Base-by-base conservation (phyloP, 2,888 invertebrate genomes). In the Noctua pronuba region DNA sequence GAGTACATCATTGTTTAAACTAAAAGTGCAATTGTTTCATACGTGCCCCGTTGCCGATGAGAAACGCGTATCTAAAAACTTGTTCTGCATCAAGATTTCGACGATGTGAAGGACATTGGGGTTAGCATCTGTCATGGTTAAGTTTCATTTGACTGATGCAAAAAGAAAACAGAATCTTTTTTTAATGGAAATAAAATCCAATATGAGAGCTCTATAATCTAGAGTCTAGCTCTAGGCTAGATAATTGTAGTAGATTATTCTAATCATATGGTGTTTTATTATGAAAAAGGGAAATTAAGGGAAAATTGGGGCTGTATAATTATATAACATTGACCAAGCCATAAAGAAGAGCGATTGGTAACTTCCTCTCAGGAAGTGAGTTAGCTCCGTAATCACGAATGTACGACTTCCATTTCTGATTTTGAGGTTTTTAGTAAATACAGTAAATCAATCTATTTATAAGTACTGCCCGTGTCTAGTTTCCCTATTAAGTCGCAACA, bases 331-430 rank as follows among this genome's bases (percentile, higher is more conserved):
- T 84, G 79, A 86, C 82, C 84, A 82, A 83, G 80, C 77, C 73
- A 80, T 81, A 85, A 84, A 86, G 64, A 52, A 77, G 70, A 75
- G 75, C 86, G 83, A 89, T 89, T 82, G 85, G 75, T 80, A 80
- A 82, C 77, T 84, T 79, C 83, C 84, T 69, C 49, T 13, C 66
- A 55, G 81, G 77, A 80, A 86, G 77, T 84, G 58, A 72, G 75
- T 46, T 49, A 69, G 67, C 67, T 73, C 73, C 75, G 60, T 31
- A 75, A 76, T 75, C 73, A 80, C 66, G 68, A 77, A 58, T 75
- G 68, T 66, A 73, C 35, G 31, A n/a, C 41, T 74, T 70, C 60
- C 55, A 70, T 75, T 73, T 64, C 55, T 62, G 68, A 75, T 74
- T 79, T 72, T 38, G 35, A 31, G 24, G 16, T 49, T 71, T 16